phyloP scores from a whole-genome alignment of 1,140 invertebrate species.

The Vollenhovia emeryi region DNA sequence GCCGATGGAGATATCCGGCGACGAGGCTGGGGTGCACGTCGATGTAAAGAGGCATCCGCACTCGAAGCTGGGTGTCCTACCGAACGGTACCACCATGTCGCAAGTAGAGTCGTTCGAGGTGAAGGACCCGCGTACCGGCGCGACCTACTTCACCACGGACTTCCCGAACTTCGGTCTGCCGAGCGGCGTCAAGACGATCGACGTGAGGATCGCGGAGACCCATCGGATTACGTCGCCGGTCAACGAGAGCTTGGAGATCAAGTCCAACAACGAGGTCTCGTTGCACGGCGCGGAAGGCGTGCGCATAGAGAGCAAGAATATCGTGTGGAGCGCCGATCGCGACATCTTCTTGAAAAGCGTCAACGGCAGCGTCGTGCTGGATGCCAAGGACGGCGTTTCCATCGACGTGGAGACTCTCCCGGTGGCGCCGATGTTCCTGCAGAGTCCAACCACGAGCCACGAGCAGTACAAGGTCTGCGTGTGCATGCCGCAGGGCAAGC shows the following conservation, averaged over 20 bases:
- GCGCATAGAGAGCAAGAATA: constrained; percentile 87
- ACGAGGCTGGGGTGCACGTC: constrained; percentile 87
- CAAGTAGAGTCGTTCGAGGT: constrained; percentile 90
- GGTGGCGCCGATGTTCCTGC: constrained; percentile 85
- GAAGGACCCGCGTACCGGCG: constrained; percentile 87
- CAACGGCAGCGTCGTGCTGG: constrained; percentile 91
- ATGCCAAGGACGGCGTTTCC: constrained; percentile 89
- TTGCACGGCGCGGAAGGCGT: constrained; percentile 89
- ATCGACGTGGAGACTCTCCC: constrained; percentile 91
- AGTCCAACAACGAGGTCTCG: constrained; percentile 86
- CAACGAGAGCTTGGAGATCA: constrained; percentile 88
- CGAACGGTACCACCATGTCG: constrained; percentile 88
- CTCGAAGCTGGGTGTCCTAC: constrained; percentile 72
- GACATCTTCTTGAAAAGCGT: constrained; percentile 92
- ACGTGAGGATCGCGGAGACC: constrained; percentile 89
- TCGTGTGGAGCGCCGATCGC: constrained; percentile 91
- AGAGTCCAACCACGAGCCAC: constrained; percentile 78
- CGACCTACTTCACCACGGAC: constrained; percentile 90
- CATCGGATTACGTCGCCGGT: constrained; percentile 91
- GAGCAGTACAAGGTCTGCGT: constrained; percentile 94
- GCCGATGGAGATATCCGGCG: constrained; percentile 89
- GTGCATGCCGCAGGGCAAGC: constrained; percentile 93
- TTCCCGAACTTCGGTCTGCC: constrained; percentile 91
- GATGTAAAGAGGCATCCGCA: constrained; percentile 83
- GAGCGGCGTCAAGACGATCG: constrained; percentile 88